Evolutionary conservation across 2,797 vertebrate species (phyloP), one percentile per base, ranked within the genome.

Genomic region (Hapalemur alaotrensis): DNA sequence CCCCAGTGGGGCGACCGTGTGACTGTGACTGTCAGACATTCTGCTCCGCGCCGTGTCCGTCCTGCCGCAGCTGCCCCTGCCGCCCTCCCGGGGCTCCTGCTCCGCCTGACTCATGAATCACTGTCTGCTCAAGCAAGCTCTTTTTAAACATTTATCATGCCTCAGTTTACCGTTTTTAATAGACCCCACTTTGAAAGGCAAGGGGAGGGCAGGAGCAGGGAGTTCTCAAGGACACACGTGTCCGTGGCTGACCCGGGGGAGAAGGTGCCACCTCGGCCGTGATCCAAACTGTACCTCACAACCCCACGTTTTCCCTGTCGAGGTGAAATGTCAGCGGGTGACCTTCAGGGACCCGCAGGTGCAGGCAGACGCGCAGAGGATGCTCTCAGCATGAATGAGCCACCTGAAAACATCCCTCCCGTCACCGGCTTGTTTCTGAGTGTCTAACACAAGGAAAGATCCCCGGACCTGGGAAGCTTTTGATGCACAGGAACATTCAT

Each of bases 321-420:
- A 12, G 12, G 54, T 0, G 0, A 32, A 0, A 4, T 20, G 57
- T 4, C 4, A 4, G 25, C 38, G 4, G 14, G 22, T 7, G 1
- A 18, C 9, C 15, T 13, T 65, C 10, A 0, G 32, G 7, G 17
- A 35, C 8, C 9, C 2, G 0, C 2, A 80, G 13, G 54, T 2
- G 52, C 23, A 2, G 13, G 15, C 5, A 7, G 38, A 25, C 18
- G 46, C 25, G 4, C 0, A 7, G 46, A 8, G 25, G 18, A 20
- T 12, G 4, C 8, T 3, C 32, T 54, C 65, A 15, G 7, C 4
- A 1, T 8, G 46, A 8, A 38, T 0, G 23, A 2, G 35, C 12
- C 43, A 10, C 35, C 54, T 13, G 25, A 13, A 63, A 43, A 32
- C 0, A 2, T 28, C 7, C 38, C 48, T 48, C 65, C 4, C 25